These are phyloP conservation scores for Misgurnus anguillicaudatus DNA, from an alignment of 2,113 vertebrate genomes.

Conservation along the genomic window DNA sequence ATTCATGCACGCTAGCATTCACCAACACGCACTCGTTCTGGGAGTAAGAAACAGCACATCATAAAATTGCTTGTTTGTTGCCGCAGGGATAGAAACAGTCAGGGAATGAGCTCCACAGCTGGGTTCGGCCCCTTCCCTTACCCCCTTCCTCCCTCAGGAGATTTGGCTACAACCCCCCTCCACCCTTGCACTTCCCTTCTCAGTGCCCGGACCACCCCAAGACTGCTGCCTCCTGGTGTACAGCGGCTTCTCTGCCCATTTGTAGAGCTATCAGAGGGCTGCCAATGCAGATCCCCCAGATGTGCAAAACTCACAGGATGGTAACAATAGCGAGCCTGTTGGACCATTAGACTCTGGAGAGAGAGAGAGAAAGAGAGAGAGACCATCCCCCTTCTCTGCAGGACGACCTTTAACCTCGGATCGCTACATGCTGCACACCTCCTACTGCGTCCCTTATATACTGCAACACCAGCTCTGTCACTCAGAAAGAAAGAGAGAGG, in stretches of 20 bases:
- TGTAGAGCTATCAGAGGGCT: background rate
- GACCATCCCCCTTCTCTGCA: conserved; percentile 12
- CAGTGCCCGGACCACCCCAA: background rate
- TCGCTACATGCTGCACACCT: conserved; percentile 23
- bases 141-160: conserved; percentile 1
- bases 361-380: conserved; percentile 23
- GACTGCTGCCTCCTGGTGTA: conserved; percentile 22
- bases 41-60: conserved; percentile 18
- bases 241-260: conserved; percentile 5
- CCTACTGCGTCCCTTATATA: conserved; percentile 28
- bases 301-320: conserved; percentile 35
- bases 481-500: conserved; percentile 17
- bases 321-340: conserved; percentile 46
- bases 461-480: conserved; percentile 12
- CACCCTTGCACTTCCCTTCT: background rate
- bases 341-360: conserved; percentile 1
- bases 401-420: conserved; percentile 40
- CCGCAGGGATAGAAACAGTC: conserved; percentile 24
- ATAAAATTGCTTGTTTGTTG: conserved; percentile 20
- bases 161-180: background rate
- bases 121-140: conserved; percentile 11
- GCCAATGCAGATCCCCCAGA: conserved; percentile 22
- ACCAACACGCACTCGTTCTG: conserved; percentile 15
- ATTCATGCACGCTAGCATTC: conserved; percentile 25
- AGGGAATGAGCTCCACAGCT: conserved; percentile 28